Evolutionary conservation across 2,888 invertebrate genomes (phyloP).

Genomic region (Hemistola chrysoprasaria): DNA sequence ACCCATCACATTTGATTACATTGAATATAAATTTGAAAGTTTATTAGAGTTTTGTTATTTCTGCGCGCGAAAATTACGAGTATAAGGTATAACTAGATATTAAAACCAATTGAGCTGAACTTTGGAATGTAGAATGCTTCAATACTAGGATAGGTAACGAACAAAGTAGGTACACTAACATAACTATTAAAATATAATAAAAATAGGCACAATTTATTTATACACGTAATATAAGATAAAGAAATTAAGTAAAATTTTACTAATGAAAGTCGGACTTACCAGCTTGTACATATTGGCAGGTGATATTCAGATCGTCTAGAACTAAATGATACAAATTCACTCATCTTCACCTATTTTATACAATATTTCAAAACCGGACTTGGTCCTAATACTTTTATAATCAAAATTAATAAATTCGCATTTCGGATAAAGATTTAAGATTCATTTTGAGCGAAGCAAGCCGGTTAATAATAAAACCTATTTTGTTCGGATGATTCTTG

Average conservation of each 20-base stretch:
- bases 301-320: constrained; percentile 32
- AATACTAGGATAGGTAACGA: no score
- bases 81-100: no score
- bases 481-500: constrained; percentile 29
- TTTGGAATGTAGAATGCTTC: no score
- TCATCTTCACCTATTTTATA: constrained; percentile 34
- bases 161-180: no score
- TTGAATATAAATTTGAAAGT: no score
- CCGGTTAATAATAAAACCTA: constrained; percentile 33
- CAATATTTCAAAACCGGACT: constrained; percentile 33
- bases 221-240: no score
- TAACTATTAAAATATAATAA: no score
- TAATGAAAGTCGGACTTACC: constrained; percentile 23
- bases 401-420: constrained; percentile 25
- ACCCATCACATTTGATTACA: no score
- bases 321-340: constrained; percentile 33
- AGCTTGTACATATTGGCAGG: constrained; percentile 35
- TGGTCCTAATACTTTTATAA: constrained; percentile 20
- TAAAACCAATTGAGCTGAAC: no score
- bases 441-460: constrained; percentile 27
- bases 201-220: no score
- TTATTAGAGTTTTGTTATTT: no score
- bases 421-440: constrained; percentile 30
- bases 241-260: not conserved
- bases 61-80: no score